These are phyloP conservation scores for Littorina saxatilis DNA, from an alignment of 1,140 invertebrate genomes.

Conservation along the genomic window DNA sequence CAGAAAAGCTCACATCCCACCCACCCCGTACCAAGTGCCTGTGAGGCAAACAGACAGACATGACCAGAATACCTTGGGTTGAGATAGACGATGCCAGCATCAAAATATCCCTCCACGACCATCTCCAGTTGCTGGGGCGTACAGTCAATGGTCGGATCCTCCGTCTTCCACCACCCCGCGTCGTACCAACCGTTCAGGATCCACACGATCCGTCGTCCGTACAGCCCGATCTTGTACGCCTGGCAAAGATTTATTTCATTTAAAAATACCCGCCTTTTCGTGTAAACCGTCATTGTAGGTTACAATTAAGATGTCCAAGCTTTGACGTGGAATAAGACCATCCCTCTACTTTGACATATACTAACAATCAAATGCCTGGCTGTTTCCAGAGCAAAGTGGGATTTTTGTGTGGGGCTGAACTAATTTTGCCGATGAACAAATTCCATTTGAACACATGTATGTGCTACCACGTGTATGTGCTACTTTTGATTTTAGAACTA, in stretches of 20 bases:
- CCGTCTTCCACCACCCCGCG: conserved; percentile 94
- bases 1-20: too few relatives aligned
- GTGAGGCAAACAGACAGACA: not conserved
- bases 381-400: too few relatives aligned
- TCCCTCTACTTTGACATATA: too few relatives aligned
- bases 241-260: too few relatives aligned
- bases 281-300: not conserved
- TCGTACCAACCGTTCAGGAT: conserved; percentile 99
- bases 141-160: conserved; percentile 89
- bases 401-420: too few relatives aligned
- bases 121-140: conserved; percentile 91
- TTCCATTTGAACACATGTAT: not conserved
- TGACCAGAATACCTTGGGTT: conserved; percentile 38
- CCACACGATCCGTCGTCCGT: conserved; percentile 97
- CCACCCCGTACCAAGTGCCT: too few relatives aligned
- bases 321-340: too few relatives aligned
- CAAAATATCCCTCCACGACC: conserved; percentile 96
- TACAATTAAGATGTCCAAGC: not conserved
- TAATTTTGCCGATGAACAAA: too few relatives aligned
- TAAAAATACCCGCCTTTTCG: not conserved
- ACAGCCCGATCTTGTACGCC: conserved; percentile 91
- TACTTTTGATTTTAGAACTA: too few relatives aligned
- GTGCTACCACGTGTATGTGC: not conserved
- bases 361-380: too few relatives aligned
- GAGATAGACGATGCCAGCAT: conserved; percentile 89